A percentile compares a stretch with the other conserved stretches of the same genome.
phyloP scores from a whole-genome alignment of 2,888 invertebrate genomes.

The Margaritifera margaritifera region DNA sequence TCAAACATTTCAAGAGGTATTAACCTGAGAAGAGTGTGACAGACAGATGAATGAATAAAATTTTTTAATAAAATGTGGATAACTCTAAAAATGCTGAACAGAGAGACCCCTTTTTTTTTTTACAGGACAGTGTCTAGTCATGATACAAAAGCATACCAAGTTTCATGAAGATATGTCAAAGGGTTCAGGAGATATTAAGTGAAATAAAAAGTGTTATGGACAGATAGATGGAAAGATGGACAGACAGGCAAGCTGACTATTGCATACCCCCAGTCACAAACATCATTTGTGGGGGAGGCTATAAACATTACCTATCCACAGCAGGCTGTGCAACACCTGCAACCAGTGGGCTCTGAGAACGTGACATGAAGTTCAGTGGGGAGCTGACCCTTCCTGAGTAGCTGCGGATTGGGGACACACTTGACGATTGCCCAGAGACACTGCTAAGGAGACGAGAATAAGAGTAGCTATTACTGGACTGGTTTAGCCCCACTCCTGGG shows the following conservation, averaged over 20 bases:
- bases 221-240: conserved; percentile 24
- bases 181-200: no score
- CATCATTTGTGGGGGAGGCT: conserved; percentile 6
- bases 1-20: no score
- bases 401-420: conserved; percentile 64
- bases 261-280: background rate
- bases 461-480: conserved; percentile 53
- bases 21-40: no score
- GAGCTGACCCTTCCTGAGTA: conserved; percentile 66
- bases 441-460: conserved; percentile 59
- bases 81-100: no score
- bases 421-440: conserved; percentile 63
- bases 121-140: no score
- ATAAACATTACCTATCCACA: conserved; percentile 27
- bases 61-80: no score
- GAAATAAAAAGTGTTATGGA: background rate
- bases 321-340: conserved; percentile 15
- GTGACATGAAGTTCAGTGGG: conserved; percentile 45
- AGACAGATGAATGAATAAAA: no score
- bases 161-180: no score
- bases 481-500: conserved; percentile 46
- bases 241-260: background rate
- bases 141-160: no score
- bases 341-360: conserved; percentile 44
- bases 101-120: no score